A percentile compares a stretch with the other conserved stretches of the same genome.
Conservation (phyloP, 2,113 vertebrate species). For the Ochotona curzoniae region DNA sequence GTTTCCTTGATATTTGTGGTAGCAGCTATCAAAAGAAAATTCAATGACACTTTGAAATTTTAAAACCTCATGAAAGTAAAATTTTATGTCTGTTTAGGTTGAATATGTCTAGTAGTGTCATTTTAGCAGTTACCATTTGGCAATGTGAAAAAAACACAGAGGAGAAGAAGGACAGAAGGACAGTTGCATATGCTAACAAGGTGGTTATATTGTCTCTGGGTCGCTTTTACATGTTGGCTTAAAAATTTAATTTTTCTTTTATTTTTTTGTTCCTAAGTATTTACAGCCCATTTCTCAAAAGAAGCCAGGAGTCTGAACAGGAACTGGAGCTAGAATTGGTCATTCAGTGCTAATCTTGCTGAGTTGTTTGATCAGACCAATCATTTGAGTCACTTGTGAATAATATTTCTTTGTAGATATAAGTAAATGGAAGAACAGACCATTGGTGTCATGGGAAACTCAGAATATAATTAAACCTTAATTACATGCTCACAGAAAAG, state of each 20-base stretch:
- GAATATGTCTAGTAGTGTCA: not conserved
- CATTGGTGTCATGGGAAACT: not conserved
- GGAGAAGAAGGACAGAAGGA: not conserved
- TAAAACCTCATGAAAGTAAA: slow-evolving; percentile 46
- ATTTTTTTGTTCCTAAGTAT: not conserved
- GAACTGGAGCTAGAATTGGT: not conserved
- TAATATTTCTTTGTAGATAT: slow-evolving; percentile 34
- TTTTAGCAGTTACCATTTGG: not conserved
- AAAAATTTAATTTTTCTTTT: slow-evolving; percentile 3
- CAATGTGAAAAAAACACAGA: not conserved
- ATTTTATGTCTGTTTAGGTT: not conserved
- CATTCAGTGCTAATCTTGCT: not conserved
- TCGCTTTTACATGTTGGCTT: slow-evolving; percentile 33
- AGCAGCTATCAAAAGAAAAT: slow-evolving; percentile 38
- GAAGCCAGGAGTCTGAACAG: slow-evolving; percentile 23
- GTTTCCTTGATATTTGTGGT: slow-evolving; percentile 29
- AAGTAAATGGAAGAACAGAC: slow-evolving; percentile 11
- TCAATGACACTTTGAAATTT: slow-evolving; percentile 43
- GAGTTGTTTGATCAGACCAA: not conserved
- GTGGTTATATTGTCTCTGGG: not conserved
- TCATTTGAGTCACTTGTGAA: slow-evolving; percentile 3
- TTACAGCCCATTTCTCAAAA: slow-evolving; percentile 24
- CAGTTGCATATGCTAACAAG: not conserved
- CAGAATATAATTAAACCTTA: not conserved
- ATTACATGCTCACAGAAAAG: slow-evolving; percentile 12